phyloP scores from a whole-genome alignment of 2,113 vertebrate genomes.

The Engystomops pustulosus region DNA sequence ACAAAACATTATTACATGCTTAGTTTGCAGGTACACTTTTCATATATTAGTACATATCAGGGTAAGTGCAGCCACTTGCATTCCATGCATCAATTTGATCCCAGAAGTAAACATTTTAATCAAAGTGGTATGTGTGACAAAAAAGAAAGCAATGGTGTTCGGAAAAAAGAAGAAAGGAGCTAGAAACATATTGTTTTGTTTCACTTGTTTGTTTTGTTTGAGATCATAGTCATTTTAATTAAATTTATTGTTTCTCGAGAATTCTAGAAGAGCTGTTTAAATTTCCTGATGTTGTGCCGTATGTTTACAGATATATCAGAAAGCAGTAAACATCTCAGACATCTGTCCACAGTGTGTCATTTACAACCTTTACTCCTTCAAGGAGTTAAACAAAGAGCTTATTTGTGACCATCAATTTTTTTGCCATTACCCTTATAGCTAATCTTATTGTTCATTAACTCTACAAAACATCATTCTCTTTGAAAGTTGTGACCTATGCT shows the following conservation, averaged over 20 bases:
- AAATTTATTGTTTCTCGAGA: constrained; percentile 56
- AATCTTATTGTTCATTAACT: constrained; percentile 32
- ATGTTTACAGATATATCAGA: constrained; percentile 55
- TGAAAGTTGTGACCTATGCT: too few species aligned
- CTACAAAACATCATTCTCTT: constrained; percentile 18
- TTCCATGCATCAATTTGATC: constrained; percentile 25
- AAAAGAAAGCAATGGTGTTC: constrained; percentile 38
- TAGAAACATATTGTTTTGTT: constrained; percentile 53
- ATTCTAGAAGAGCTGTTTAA: constrained; percentile 49
- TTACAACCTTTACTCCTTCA: constrained; percentile 12
- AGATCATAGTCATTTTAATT: constrained; percentile 58
- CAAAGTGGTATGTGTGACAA: constrained; percentile 42
- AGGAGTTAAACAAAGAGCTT: not conserved
- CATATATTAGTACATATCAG: constrained; percentile 21
- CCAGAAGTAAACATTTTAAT: constrained; percentile 47
- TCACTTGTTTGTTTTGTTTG: constrained; percentile 51
- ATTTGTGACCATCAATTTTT: constrained; percentile 35
- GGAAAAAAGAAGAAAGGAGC: constrained; percentile 55
- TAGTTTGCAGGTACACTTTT: too few species aligned
- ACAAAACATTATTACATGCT: too few species aligned
- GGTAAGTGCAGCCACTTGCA: constrained; percentile 36
- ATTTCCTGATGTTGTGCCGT: constrained; percentile 51
- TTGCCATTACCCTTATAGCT: constrained; percentile 16
- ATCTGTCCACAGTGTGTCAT: constrained; percentile 51
- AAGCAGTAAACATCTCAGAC: constrained; percentile 45